These are phyloP conservation scores for Lithophane leautieri DNA, from an alignment of 2,888 invertebrate species.

Conservation along the genomic window DNA sequence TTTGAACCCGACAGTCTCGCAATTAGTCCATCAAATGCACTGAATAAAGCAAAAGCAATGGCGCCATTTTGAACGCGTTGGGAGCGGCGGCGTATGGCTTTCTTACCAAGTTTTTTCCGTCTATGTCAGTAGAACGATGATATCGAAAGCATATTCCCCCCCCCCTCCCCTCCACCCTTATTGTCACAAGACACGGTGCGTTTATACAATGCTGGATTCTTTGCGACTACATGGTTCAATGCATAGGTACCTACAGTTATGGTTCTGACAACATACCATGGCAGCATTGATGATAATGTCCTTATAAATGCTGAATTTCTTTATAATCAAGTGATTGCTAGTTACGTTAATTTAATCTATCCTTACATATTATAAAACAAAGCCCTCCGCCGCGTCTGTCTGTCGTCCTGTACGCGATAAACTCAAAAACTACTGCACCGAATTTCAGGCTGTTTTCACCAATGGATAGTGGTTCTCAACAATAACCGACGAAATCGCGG, in stretches of 20 bases:
- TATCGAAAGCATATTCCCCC: not conserved
- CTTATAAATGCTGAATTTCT: not conserved
- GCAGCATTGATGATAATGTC: not conserved
- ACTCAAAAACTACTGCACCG: too few species aligned
- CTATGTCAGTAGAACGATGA: slow-evolving; percentile 3
- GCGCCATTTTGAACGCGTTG: too few species aligned
- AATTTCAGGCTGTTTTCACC: too few species aligned
- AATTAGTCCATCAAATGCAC: not conserved
- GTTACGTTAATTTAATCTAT: not conserved
- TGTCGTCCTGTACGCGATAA: too few species aligned
- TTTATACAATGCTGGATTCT: not conserved
- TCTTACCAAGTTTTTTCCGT: not conserved
- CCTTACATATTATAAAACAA: too few species aligned
- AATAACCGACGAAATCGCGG: too few species aligned
- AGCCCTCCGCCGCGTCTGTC: too few species aligned
- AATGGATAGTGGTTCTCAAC: too few species aligned
- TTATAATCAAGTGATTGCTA: not conserved
- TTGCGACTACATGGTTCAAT: not conserved
- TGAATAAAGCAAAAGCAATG: not conserved
- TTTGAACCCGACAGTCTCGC: not conserved
- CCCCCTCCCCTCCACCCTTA: too few species aligned
- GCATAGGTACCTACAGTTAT: too few species aligned
- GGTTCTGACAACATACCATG: not conserved
- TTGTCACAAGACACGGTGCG: not conserved
- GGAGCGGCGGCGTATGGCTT: not conserved